Base-by-base conservation (phyloP, 2,113 vertebrate genomes). In the Trichechus manatus region DNA sequence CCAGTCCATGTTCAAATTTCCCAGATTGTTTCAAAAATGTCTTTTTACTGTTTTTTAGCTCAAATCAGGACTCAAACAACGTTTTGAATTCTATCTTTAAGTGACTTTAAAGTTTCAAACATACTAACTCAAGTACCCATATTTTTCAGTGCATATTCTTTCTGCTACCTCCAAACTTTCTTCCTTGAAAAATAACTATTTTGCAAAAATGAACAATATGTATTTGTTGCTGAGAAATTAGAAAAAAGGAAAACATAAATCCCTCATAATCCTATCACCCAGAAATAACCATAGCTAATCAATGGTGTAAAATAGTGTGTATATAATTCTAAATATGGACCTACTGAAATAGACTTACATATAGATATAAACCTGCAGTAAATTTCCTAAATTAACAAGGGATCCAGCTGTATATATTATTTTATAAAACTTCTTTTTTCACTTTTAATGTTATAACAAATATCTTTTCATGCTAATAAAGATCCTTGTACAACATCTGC, bases 191-290 rank as follows among this genome's bases (percentile, higher is more conserved):
- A 78, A 6, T 11, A 68, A 78, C 50, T 87, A 53, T 47, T 77
- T 70, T 91, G 47, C 75, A 66, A 91, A 61, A 81, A 96, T 85
- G 17, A 80, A 50, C 42, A 90, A 47, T 50, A 25, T 75, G 9
- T n/a, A 85, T 56, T 56, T 81, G 42, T 85, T 29, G 13, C 20
- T 50, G 31, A 75, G 22, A 96, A 81, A 68, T 77, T 77, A 68
- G 47, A n/a, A 33, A 77, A 90, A 61, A 78, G 31, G 15, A 56
- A 84, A 74, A 44, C 27, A 4, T 84, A 82, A 94, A 13, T n/a
- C 15, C 25, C 25, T 87, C 31, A 42, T 64, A 74, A 74, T 64
- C 9, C 15, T 68, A 44, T 66, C 44, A 27, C 59, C n/a, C 31
- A 77, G 95, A 96, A 83, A 87, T 81, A 75, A 82, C 6, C 6